Base-by-base conservation (phyloP, 1,140 invertebrate species). In the Musca domestica region DNA sequence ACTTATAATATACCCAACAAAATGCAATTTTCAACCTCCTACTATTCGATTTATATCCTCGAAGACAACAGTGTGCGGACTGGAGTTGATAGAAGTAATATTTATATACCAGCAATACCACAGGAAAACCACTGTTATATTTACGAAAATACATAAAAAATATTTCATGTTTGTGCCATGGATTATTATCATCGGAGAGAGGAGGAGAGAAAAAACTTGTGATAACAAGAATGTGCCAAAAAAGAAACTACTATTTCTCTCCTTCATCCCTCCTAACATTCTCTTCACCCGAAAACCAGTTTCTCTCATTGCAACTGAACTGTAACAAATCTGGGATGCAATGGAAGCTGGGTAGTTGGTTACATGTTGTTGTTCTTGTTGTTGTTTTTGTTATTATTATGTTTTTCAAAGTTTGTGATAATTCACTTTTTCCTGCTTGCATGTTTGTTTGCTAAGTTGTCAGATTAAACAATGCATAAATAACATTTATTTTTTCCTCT, bases 391-490 rank as follows among this genome's bases (percentile, higher is more conserved):
- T 27, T 56, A 27, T 56, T 56, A n/a, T 27, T 56, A 27, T 56
- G 23, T 56, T 56, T 56, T 56, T n/a, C n/a, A 27, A 56, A 56
- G 52, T 56, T 41, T 56, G 10, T n/a, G 25, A n/a, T 23, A 49
- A 49, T 20, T 49, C n/a, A 27, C 23, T 56, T 56, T 27, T 56
- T 25, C 25, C 23, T 56, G 23, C 25, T 25, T 56, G n/a, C 15
- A 27, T 56, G 23, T 56, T 56, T 23, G 19, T 56, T 27, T 56
- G 52, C 15, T 56, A 56, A 56, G 23, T n/a, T 56, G n/a, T 56
- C 23, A 56, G 52, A 22, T 56, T 27, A 56, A 56, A 56, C 52
- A 56, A 56, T 56, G 52, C 22, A 56, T 27, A 56, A 56, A 25
- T 56, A 41, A 41, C 34, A 41, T 41, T 41, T 41, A 41, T 41